Conservation (phyloP, 1,140 invertebrate genomes). For the Zaprionus vittiger region DNA sequence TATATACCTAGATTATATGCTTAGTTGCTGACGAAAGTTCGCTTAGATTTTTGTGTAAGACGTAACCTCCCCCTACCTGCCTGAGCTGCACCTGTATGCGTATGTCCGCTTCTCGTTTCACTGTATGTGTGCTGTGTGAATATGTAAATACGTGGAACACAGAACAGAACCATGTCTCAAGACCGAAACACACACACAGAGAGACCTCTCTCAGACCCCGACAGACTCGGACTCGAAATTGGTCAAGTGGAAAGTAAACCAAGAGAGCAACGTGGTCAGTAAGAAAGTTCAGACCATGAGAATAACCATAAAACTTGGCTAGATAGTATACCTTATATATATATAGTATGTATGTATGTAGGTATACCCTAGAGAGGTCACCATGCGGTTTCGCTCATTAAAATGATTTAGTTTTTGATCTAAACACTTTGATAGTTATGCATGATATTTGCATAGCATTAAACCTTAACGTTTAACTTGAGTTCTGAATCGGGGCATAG, state of each 20-base stretch:
- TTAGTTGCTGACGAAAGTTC: conserved; percentile 46
- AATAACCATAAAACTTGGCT: conserved; percentile 50
- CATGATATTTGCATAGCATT: conserved; percentile 60
- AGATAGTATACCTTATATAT: conserved; percentile 4
- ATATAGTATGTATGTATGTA: not conserved
- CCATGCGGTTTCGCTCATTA: conserved; percentile 66
- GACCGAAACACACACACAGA: conserved; percentile 4
- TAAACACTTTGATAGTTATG: conserved; percentile 65
- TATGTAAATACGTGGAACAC: conserved; percentile 48
- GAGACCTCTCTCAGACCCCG: conserved; percentile 35
- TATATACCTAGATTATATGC: conserved; percentile 27
- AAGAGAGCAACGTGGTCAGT: conserved; percentile 56
- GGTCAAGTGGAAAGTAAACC: conserved; percentile 82
- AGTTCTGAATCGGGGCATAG: not conserved
- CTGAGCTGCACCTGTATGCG: conserved; percentile 64
- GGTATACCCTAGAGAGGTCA: conserved; percentile 41
- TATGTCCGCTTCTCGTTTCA: conserved; percentile 74
- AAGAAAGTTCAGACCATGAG: conserved; percentile 41
- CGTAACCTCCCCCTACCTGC: not conserved
- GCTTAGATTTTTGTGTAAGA: conserved; percentile 58
- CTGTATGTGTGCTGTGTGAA: conserved; percentile 62
- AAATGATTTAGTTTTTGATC: conserved; percentile 75
- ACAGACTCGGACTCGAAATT: conserved; percentile 63
- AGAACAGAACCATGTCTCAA: conserved; percentile 58
- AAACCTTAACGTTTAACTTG: conserved; percentile 1